These are phyloP conservation scores for Pollenia angustigena DNA, from an alignment of 2,888 invertebrate species.

Conservation along the genomic window DNA sequence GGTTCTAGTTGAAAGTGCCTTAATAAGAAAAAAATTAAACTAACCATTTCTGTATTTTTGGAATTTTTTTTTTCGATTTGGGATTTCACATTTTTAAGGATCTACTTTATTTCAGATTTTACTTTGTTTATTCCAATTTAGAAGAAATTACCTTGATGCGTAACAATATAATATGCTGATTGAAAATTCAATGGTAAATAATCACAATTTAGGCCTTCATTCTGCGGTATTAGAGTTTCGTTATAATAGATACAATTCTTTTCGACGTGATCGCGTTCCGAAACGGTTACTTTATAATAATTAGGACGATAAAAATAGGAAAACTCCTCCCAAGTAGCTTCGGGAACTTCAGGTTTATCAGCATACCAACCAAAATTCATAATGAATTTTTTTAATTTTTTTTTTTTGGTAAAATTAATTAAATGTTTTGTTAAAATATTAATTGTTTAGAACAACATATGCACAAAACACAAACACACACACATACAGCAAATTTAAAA, in stretches of 20 bases:
- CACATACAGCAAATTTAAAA: conserved; percentile 77
- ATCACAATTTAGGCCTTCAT: conserved; percentile 82
- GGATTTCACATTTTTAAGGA: too few relatives aligned
- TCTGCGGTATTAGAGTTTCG: conserved; percentile 82
- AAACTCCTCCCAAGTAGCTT: conserved; percentile 85
- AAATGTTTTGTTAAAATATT: conserved; percentile 50
- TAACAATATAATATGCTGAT: conserved; percentile 84
- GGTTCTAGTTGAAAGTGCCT: too few relatives aligned
- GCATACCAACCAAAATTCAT: conserved; percentile 84
- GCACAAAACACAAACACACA: conserved; percentile 47
- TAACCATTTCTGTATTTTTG: too few relatives aligned
- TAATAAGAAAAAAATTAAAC: too few relatives aligned
- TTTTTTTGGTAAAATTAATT: conserved; percentile 59
- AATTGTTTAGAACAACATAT: conserved; percentile 66
- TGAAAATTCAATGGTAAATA: conserved; percentile 84
- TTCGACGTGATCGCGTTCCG: conserved; percentile 84
- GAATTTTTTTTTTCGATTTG: too few relatives aligned
- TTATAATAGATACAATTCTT: conserved; percentile 81
- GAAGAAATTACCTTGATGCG: conserved; percentile 84
- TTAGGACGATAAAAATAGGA: conserved; percentile 83
- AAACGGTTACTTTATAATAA: conserved; percentile 84
- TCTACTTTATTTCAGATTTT: neutral
- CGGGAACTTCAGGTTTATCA: conserved; percentile 82
- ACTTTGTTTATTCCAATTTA: neutral
- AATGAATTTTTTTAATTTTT: conserved; percentile 51